Evolutionary conservation across 1,140 invertebrate species (phyloP).

Genomic region (Achroia grisella): DNA sequence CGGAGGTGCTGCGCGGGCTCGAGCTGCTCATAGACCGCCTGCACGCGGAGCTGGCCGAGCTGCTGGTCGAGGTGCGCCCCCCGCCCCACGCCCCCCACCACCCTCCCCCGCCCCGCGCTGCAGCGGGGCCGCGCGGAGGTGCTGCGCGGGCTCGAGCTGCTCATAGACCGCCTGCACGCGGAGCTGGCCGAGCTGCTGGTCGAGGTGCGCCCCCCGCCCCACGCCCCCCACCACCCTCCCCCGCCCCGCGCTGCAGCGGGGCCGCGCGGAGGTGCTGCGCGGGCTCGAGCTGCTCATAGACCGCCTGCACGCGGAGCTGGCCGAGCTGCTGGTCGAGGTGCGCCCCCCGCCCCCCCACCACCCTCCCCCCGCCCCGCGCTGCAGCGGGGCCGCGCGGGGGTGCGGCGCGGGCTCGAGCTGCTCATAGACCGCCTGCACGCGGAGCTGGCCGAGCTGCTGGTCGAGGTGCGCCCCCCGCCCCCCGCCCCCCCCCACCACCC

Average conservation of each 20-base stretch:
- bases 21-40: slow-evolving; percentile 98
- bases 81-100: slow-evolving; percentile 96
- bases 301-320: slow-evolving; percentile 96
- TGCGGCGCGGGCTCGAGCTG: no score
- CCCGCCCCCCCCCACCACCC: no score
- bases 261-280: slow-evolving; percentile 94
- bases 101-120: slow-evolving; percentile 88
- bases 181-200: slow-evolving; percentile 95
- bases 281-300: slow-evolving; percentile 97
- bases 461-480: no score
- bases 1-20: slow-evolving; percentile 95
- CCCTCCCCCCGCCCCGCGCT: no score
- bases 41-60: slow-evolving; percentile 94
- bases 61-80: slow-evolving; percentile 96
- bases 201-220: slow-evolving; percentile 95
- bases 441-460: no score
- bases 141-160: slow-evolving; percentile 92
- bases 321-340: slow-evolving; percentile 93
- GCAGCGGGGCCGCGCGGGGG: no score
- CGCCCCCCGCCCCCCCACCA: no score
- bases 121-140: slow-evolving; percentile 95
- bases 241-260: slow-evolving; percentile 88
- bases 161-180: slow-evolving; percentile 97
- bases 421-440: no score
- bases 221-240: slow-evolving; percentile 93